Evolutionary conservation across 1,140 invertebrate genomes (phyloP).

Genomic region (Drosophila bipectinata): DNA sequence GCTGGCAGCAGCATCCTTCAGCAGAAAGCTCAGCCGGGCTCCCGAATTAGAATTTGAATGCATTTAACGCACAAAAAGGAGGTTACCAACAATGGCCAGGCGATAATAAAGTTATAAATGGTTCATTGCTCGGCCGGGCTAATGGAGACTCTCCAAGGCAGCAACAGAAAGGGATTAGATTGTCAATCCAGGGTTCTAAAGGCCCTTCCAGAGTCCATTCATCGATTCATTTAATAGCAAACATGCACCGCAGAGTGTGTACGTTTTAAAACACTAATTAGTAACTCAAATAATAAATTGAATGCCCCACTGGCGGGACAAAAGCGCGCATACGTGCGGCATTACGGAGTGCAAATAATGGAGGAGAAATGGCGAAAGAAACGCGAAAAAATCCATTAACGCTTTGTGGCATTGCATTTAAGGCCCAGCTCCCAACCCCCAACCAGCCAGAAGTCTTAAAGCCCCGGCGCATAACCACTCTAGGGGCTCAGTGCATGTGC

Average conservation of each 20-base stretch:
- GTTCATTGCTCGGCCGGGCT: slow-evolving; percentile 18
- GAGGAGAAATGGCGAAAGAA: slow-evolving; percentile 65
- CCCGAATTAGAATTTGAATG: slow-evolving; percentile 76
- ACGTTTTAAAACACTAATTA: slow-evolving; percentile 1
- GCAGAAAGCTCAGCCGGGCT: slow-evolving; percentile 23
- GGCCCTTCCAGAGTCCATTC: no score
- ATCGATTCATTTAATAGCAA: no score
- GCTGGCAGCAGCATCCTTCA: slow-evolving; percentile 20
- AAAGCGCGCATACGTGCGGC: slow-evolving; percentile 21
- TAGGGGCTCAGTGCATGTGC: not conserved
- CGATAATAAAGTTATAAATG: slow-evolving; percentile 53
- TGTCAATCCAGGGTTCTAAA: no score
- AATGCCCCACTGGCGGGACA: slow-evolving; percentile 16
- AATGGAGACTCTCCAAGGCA: no score
- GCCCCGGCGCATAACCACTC: not conserved
- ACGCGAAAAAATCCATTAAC: slow-evolving; percentile 72
- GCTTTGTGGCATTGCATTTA: slow-evolving; percentile 77
- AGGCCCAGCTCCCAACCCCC: slow-evolving; percentile 36
- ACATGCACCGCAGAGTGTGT: not conserved
- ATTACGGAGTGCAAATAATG: slow-evolving; percentile 75
- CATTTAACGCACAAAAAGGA: slow-evolving; percentile 56
- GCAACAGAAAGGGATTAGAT: no score
- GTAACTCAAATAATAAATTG: slow-evolving; percentile 17
- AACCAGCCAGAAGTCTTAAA: not conserved
- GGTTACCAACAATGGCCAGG: slow-evolving; percentile 43